A percentile compares a stretch with the other conserved stretches of the same genome.
Evolutionary conservation across 2,888 invertebrate species (phyloP).

Genomic region (Thecophora atra): DNA sequence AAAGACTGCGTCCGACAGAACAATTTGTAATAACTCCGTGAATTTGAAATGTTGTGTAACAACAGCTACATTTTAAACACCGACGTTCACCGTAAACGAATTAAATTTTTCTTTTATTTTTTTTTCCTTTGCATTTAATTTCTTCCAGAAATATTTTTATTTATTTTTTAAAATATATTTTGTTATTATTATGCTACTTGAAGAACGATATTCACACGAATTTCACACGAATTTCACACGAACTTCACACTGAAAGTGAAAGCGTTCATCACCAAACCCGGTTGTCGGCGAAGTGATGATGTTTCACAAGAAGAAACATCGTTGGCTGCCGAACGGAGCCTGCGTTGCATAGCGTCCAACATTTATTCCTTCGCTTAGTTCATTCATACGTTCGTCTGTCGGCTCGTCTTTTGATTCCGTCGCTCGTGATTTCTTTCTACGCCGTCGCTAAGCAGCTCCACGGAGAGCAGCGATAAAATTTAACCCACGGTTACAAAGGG

Average conservation of each 20-base stretch:
- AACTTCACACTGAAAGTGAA: not conserved
- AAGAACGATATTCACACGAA: not conserved
- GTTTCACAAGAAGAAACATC: constrained; percentile 17
- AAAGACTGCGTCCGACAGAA: too few species aligned
- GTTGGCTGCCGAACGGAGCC: constrained; percentile 41
- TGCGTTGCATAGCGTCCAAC: constrained; percentile 29
- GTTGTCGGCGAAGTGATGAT: constrained; percentile 56
- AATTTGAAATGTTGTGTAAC: not conserved
- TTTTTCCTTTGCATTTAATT: too few species aligned
- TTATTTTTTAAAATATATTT: not conserved
- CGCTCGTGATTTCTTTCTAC: constrained; percentile 7
- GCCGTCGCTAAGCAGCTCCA: constrained; percentile 35
- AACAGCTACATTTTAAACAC: constrained; percentile 4
- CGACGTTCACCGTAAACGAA: not conserved
- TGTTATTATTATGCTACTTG: not conserved
- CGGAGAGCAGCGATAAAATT: not conserved
- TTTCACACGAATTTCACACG: not conserved
- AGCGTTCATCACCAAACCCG: constrained; percentile 53
- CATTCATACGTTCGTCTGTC: not conserved
- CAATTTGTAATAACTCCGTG: too few species aligned
- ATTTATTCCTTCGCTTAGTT: not conserved
- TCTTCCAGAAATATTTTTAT: too few species aligned
- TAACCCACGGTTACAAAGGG: not conserved
- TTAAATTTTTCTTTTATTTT: too few species aligned
- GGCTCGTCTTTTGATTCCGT: not conserved